These are phyloP conservation scores for Campoplex capitator DNA, from an alignment of 2,888 invertebrate genomes.

Conservation along the genomic window DNA sequence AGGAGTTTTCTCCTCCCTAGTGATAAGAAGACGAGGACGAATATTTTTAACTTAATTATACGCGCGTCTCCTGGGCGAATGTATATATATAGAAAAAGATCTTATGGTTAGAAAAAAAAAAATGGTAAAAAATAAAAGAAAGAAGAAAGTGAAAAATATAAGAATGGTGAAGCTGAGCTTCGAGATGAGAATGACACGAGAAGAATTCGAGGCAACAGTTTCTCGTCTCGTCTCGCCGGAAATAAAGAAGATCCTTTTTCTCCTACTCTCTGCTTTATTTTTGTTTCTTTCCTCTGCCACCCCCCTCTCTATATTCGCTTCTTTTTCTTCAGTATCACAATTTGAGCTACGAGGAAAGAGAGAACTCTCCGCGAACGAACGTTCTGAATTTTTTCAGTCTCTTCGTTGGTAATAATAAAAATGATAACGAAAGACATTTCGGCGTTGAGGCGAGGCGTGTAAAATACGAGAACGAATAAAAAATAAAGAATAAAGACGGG, in stretches of 20 bases:
- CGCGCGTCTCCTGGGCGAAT: conserved; percentile 45
- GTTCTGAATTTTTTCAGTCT: conserved; percentile 70
- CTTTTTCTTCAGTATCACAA: conserved; percentile 48
- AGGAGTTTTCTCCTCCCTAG: conserved; percentile 30
- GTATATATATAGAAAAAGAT: conserved; percentile 13
- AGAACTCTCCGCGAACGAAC: conserved; percentile 65
- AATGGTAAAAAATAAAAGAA: not conserved
- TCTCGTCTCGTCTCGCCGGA: conserved; percentile 57
- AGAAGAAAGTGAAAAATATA: conserved; percentile 12
- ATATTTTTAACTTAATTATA: conserved; percentile 82
- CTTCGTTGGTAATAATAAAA: conserved; percentile 72
- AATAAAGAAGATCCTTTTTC: conserved; percentile 52
- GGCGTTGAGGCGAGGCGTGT: conserved; percentile 57
- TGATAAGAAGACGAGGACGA: conserved; percentile 75
- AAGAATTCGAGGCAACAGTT: conserved; percentile 54
- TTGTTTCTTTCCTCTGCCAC: conserved; percentile 22
- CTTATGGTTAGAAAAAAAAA: not conserved
- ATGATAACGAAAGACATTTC: conserved; percentile 73
- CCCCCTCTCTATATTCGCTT: conserved; percentile 13
- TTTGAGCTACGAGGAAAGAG: conserved; percentile 58
- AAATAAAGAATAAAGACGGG: not conserved
- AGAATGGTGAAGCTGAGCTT: conserved; percentile 39
- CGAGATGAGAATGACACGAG: conserved; percentile 52
- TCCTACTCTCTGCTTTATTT: conserved; percentile 18
- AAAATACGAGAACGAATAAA: conserved; percentile 18